Conservation (phyloP, 2,797 vertebrate species). For the Eleutherodactylus coqui region DNA sequence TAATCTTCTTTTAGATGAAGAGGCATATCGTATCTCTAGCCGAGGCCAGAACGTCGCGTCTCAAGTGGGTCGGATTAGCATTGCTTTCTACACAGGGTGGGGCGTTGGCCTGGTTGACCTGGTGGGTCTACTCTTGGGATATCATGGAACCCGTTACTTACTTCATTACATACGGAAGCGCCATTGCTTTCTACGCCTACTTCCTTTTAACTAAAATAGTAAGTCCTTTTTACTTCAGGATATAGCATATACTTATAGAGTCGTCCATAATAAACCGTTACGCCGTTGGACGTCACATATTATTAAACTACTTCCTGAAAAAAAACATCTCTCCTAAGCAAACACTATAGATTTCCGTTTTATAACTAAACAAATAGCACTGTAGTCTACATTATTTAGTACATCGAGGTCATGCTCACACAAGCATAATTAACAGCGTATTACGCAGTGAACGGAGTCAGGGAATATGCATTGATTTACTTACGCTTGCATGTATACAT, state of each 20-base stretch:
- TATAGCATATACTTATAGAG: not conserved
- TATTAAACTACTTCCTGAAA: too few species aligned
- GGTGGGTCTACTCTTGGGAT: conserved; percentile 99
- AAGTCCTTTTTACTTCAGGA: conserved; percentile 51
- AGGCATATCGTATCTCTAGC: conserved; percentile 75
- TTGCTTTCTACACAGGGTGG: conserved; percentile 90
- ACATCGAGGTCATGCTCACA: too few species aligned
- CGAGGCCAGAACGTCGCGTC: conserved; percentile 75
- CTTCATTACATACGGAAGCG: conserved; percentile 90
- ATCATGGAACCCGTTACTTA: conserved; percentile 97
- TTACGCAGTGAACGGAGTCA: too few species aligned
- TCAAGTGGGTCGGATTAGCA: conserved; percentile 87
- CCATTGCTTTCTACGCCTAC: conserved; percentile 89
- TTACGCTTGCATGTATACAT: too few species aligned
- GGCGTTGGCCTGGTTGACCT: conserved; percentile 91
- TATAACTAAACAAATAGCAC: too few species aligned
- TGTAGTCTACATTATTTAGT: too few species aligned
- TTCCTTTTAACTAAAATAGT: conserved; percentile 92
- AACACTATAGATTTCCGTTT: too few species aligned
- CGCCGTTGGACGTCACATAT: too few species aligned
- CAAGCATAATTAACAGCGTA: too few species aligned
- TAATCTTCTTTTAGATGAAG: conserved; percentile 79
- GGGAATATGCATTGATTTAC: too few species aligned
- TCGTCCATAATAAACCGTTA: not conserved
- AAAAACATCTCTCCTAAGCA: too few species aligned